Evolutionary conservation across 2,888 invertebrate species (phyloP).

Genomic region (Callimorpha dominula): DNA sequence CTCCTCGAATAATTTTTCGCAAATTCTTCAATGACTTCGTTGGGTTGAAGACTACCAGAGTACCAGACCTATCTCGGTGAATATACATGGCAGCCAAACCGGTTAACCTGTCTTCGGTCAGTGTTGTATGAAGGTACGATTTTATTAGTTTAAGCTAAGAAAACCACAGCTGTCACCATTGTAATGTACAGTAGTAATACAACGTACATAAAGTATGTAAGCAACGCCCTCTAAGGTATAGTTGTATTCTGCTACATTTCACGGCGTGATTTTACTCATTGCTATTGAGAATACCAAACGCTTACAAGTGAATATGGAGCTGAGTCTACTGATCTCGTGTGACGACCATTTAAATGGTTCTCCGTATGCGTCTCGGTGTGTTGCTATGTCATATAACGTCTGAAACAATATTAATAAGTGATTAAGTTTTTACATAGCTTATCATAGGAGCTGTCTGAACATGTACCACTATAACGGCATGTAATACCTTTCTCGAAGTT

Average conservation of each 20-base stretch:
- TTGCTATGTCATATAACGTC: constrained; percentile 75
- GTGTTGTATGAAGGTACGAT: too few species aligned
- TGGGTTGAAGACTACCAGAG: too few species aligned
- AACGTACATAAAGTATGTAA: too few species aligned
- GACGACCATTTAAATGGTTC: constrained; percentile 79
- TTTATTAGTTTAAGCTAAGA: too few species aligned
- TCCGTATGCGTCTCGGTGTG: constrained; percentile 72
- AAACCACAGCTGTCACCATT: too few species aligned
- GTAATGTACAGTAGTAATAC: background rate
- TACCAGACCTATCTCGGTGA: too few species aligned
- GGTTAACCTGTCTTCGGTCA: too few species aligned
- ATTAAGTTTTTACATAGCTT: background rate
- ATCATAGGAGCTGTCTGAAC: background rate
- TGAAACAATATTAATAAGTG: constrained; percentile 48
- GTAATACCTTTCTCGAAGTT: background rate
- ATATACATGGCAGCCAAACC: too few species aligned
- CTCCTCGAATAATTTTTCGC: too few species aligned
- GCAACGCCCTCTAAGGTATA: background rate
- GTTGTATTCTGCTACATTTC: background rate
- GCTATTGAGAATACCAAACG: background rate
- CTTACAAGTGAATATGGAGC: constrained; percentile 72
- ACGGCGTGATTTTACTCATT: background rate
- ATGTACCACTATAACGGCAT: background rate
- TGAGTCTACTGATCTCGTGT: constrained; percentile 71
- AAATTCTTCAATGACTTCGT: too few species aligned